phyloP scores from a whole-genome alignment of 2,888 invertebrate genomes.

The Sericinus montela region DNA sequence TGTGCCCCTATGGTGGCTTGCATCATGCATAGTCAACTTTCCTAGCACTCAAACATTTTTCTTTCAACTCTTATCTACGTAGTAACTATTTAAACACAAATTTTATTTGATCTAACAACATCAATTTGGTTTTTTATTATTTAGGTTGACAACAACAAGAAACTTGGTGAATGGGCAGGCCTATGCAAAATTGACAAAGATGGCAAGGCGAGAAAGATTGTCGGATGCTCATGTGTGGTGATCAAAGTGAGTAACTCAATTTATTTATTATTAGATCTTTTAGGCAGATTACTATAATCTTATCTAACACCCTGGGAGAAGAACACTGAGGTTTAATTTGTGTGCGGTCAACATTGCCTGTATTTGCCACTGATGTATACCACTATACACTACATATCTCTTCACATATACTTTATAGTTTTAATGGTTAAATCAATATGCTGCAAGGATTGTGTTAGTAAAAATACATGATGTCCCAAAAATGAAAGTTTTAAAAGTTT shows the following conservation, averaged over 20 bases:
- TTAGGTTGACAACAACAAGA: constrained; percentile 97
- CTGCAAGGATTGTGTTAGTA: too few species aligned
- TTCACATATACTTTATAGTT: too few species aligned
- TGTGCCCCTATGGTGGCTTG: constrained; percentile 72
- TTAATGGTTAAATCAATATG: too few species aligned
- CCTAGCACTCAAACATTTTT: constrained; percentile 65
- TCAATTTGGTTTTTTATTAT: background rate
- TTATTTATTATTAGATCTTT: too few species aligned
- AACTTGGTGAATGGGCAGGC: constrained; percentile 99
- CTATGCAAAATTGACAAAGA: constrained; percentile 99
- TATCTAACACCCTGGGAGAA: too few species aligned
- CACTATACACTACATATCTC: too few species aligned
- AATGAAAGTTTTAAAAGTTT: too few species aligned
- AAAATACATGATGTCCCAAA: too few species aligned
- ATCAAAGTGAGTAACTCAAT: constrained; percentile 84
- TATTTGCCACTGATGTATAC: too few species aligned
- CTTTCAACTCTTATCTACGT: background rate
- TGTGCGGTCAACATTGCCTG: too few species aligned
- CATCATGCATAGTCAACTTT: constrained; percentile 65
- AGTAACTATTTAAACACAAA: background rate
- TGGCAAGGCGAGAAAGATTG: constrained; percentile 99
- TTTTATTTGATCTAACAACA: background rate
- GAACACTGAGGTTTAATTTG: too few species aligned
- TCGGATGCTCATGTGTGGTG: constrained; percentile 98
- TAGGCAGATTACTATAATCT: too few species aligned